Evolutionary conservation across 2,797 vertebrate genomes (phyloP).

Genomic region (Chelon labrosus): DNA sequence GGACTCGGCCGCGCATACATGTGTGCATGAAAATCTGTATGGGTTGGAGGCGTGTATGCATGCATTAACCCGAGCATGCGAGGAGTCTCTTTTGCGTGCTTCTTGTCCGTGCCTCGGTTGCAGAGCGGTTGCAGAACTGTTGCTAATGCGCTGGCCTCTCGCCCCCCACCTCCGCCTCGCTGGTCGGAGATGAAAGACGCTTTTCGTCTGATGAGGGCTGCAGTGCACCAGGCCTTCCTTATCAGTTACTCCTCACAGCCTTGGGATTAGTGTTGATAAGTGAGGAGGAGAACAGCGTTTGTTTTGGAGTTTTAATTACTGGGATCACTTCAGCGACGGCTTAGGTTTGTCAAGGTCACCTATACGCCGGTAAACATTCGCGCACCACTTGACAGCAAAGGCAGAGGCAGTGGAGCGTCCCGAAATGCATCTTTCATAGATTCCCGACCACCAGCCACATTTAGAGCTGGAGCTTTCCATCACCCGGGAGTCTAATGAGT

Average conservation of each 20-base stretch:
- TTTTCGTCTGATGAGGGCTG: slow-evolving; percentile 42
- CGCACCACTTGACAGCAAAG: background rate
- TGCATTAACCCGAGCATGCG: background rate
- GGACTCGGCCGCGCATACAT: background rate
- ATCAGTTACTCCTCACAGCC: slow-evolving; percentile 25
- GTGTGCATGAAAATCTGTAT: background rate
- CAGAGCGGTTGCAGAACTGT: slow-evolving; percentile 12
- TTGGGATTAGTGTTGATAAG: slow-evolving; percentile 54
- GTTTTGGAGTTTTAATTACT: slow-evolving; percentile 21
- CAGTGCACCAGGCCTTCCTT: slow-evolving; percentile 35
- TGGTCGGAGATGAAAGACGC: slow-evolving; percentile 58
- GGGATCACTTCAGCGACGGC: slow-evolving; percentile 24
- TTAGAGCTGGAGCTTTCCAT: slow-evolving; percentile 7
- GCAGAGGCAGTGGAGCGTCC: background rate
- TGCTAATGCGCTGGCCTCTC: slow-evolving; percentile 42
- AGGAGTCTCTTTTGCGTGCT: background rate
- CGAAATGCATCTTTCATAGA: background rate
- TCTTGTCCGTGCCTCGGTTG: background rate
- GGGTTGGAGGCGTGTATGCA: background rate
- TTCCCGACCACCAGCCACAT: slow-evolving; percentile 3
- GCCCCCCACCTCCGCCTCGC: slow-evolving; percentile 12
- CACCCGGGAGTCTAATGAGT: no score
- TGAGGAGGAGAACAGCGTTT: background rate
- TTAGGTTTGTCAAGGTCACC: slow-evolving; percentile 33
- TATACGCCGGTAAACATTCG: background rate